Evolutionary conservation across 2,797 vertebrate genomes (phyloP).

Genomic region (Girardinus metallicus): DNA sequence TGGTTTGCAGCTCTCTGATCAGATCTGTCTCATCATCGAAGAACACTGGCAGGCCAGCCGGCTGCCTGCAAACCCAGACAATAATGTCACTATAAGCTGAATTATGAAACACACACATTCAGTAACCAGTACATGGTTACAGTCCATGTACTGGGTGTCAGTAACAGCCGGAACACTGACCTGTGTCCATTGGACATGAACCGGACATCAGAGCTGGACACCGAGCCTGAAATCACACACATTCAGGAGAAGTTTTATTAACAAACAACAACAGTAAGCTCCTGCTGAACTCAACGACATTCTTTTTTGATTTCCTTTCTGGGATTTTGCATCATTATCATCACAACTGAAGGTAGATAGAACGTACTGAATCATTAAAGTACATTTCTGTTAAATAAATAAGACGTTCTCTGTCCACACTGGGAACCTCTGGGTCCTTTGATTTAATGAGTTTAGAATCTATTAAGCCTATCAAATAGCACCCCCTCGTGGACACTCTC

Average conservation of each 20-base stretch:
- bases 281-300: neutral
- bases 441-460: neutral
- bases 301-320: neutral
- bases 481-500: constrained; percentile 4
- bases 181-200: constrained; percentile 67
- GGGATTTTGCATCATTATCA: neutral
- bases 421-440: neutral
- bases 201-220: constrained; percentile 71
- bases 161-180: constrained; percentile 53
- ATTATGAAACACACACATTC: neutral
- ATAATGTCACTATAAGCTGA: neutral
- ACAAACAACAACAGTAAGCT: neutral
- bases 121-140: neutral
- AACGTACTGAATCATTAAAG: neutral
- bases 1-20: constrained; percentile 90
- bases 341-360: neutral
- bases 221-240: constrained; percentile 62
- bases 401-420: neutral
- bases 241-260: neutral
- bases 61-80: constrained; percentile 64
- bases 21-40: constrained; percentile 92
- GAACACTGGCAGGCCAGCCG: constrained; percentile 80
- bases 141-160: neutral
- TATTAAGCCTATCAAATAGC: constrained; percentile 3
- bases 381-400: neutral